Evolutionary conservation across 2,888 invertebrate species (phyloP), one percentile per base, ranked within the genome.

Genomic region (Blomia tropicalis): DNA sequence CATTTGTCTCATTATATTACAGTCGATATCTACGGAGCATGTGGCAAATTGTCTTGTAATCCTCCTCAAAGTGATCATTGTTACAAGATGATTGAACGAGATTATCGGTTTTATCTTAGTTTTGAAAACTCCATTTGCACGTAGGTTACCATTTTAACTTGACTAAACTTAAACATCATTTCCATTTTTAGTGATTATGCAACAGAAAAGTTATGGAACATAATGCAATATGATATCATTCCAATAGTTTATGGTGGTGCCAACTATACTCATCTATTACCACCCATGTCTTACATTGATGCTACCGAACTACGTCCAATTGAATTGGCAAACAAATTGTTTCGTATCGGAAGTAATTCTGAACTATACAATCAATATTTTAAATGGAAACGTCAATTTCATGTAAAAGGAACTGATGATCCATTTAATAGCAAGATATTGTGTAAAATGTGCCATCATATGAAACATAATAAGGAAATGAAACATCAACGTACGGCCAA

Each of bases 71-170:
- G 47, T n/a, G 3, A 44, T 25, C 5, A 43, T 2, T 41, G 41
- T 4, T 63, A 44, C 22, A 2, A 51, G 19, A 27, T 54, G 22
- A n/a, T 53, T n/a, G 32, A 22, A 4, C 30, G 43, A 14, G 29
- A 63, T 5, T 63, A 63, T 41, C 27, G 19, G 17, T 63, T 63
- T 30, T 63, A 63, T 51, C 41, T 63, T 17, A 36, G 63, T 7
- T 44, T 63, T 23, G 63, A 63, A 53, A 63, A 63, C 27, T 63
- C 63, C 19, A n/a, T 63, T 23, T 63, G 63, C 43, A 47, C 17
- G 59, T 58, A 41, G 23, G 59, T 58, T 31, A 2, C 5, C 11
- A 30, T 32, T 54, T 23, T 56, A 7, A 14, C 11, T 4, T 4
- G 2, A 31, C 23, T 19, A 29, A 2, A n/a, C n/a, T n/a, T n/a